A percentile compares a stretch with the other conserved stretches of the same genome.
These are phyloP conservation scores for Cataglyphis hispanica DNA, from an alignment of 1,140 invertebrate genomes.

Conservation along the genomic window DNA sequence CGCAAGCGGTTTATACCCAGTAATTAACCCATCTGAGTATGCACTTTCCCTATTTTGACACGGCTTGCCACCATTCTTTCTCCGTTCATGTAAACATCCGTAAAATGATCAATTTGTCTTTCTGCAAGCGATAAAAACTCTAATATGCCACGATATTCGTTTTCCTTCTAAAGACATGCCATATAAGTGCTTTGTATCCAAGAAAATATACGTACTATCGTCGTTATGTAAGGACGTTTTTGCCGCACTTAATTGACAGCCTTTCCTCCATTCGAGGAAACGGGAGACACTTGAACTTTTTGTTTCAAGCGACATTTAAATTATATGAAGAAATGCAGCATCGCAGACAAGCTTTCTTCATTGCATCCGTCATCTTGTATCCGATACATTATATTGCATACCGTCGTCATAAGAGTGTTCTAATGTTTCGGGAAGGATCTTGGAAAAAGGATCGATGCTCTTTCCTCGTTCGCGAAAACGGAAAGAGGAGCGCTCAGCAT, in stretches of 20 bases:
- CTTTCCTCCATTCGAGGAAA: slow-evolving; percentile 5
- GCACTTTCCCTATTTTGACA: slow-evolving; percentile 62
- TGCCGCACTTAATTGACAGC: not conserved
- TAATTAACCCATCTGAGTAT: slow-evolving; percentile 40
- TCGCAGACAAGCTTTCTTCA: not conserved
- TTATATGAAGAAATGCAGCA: not conserved
- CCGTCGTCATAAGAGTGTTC: not conserved
- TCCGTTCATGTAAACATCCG: slow-evolving; percentile 13
- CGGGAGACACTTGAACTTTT: not conserved
- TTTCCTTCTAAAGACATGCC: slow-evolving; percentile 13
- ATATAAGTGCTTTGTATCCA: not conserved
- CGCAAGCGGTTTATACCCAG: slow-evolving; percentile 28
- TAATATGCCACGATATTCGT: slow-evolving; percentile 23
- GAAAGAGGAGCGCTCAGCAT: not conserved
- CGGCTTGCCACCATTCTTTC: not conserved
- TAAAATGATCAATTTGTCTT: slow-evolving; percentile 29
- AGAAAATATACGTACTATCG: not conserved
- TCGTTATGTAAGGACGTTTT: slow-evolving; percentile 39
- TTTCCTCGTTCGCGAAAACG: not conserved
- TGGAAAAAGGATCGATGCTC: not conserved
- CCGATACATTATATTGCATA: not conserved
- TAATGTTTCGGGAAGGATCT: not conserved
- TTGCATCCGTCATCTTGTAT: not conserved
- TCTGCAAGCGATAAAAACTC: not conserved
- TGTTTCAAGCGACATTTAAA: not conserved